phyloP scores from a whole-genome alignment of 2,888 invertebrate species.

The Orthosia incerta region DNA sequence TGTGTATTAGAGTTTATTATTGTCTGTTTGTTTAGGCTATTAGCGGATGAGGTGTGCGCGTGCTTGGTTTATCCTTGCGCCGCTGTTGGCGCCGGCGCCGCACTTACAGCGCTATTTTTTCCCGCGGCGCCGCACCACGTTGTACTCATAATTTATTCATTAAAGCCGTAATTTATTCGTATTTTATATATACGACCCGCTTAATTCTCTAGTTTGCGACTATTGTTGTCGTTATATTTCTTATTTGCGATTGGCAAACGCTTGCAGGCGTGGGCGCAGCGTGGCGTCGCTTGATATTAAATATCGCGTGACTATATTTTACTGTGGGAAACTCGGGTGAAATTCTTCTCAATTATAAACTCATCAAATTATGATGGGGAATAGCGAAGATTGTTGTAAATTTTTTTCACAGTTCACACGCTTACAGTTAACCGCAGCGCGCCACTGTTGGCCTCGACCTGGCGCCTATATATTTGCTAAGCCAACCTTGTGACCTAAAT shows the following conservation, averaged over 20 bases:
- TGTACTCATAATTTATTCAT: conserved; percentile 89
- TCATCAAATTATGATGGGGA: conserved; percentile 50
- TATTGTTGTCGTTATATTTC: conserved; percentile 80
- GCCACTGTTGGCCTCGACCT: conserved; percentile 64
- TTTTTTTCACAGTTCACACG: conserved; percentile 65
- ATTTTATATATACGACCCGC: conserved; percentile 77
- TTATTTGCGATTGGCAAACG: conserved; percentile 69
- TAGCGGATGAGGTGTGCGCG: conserved; percentile 78
- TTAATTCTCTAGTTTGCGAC: conserved; percentile 84
- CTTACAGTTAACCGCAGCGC: conserved; percentile 53
- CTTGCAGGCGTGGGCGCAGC: conserved; percentile 70
- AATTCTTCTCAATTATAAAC: conserved; percentile 66
- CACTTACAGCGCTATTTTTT: conserved; percentile 88
- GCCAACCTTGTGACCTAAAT: conserved; percentile 76
- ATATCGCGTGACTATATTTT: conserved; percentile 78
- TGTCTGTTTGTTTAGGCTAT: conserved; percentile 62
- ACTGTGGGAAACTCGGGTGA: conserved; percentile 75
- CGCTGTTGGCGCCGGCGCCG: conserved; percentile 89
- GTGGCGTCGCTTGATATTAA: conserved; percentile 74
- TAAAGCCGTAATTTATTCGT: conserved; percentile 86
- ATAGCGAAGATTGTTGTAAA: conserved; percentile 46
- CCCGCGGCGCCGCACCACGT: conserved; percentile 82
- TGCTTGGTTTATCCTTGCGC: conserved; percentile 85
- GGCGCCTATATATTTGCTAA: conserved; percentile 67
- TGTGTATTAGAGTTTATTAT: conserved; percentile 70